Conservation (phyloP, 2,797 vertebrate species). For the Rhinichthys osculus region DNA sequence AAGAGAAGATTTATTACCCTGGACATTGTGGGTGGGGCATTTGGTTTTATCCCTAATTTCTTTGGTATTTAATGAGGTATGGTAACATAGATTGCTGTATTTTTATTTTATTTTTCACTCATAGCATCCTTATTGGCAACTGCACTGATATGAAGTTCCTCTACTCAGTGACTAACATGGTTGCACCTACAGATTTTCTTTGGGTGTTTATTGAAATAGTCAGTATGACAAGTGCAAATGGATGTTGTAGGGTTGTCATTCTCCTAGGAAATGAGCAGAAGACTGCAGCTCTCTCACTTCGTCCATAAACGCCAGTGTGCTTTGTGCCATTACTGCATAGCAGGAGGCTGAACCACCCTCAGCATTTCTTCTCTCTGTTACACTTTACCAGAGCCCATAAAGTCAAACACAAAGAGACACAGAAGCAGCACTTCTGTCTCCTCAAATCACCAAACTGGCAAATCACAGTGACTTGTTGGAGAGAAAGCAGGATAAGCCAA, state of each 20-base stretch:
- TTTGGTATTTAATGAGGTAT: not conserved
- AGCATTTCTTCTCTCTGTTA: constrained; percentile 42
- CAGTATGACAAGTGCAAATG: constrained; percentile 24
- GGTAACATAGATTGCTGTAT: not conserved
- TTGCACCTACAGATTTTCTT: not conserved
- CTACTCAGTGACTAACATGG: not conserved
- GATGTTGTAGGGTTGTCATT: constrained; percentile 11
- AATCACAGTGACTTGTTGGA: constrained; percentile 60
- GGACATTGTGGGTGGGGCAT: not conserved
- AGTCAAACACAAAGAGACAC: constrained; percentile 64
- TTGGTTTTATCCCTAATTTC: constrained; percentile 18
- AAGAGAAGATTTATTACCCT: constrained; percentile 4
- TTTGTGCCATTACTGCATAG: constrained; percentile 35
- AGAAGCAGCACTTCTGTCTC: constrained; percentile 61
- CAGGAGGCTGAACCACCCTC: constrained; percentile 44
- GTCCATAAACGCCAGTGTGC: constrained; percentile 38
- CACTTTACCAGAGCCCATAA: constrained; percentile 55
- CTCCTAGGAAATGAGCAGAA: constrained; percentile 38
- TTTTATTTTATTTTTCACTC: not conserved
- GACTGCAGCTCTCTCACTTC: constrained; percentile 21
- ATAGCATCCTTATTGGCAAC: not conserved
- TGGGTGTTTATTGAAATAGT: constrained; percentile 18
- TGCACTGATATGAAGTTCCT: not conserved
- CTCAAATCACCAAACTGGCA: constrained; percentile 60
- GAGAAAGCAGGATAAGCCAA: constrained; percentile 62